These are phyloP conservation scores for Hymenochirus boettgeri DNA, from an alignment of 2,113 vertebrate species.

Conservation along the genomic window DNA sequence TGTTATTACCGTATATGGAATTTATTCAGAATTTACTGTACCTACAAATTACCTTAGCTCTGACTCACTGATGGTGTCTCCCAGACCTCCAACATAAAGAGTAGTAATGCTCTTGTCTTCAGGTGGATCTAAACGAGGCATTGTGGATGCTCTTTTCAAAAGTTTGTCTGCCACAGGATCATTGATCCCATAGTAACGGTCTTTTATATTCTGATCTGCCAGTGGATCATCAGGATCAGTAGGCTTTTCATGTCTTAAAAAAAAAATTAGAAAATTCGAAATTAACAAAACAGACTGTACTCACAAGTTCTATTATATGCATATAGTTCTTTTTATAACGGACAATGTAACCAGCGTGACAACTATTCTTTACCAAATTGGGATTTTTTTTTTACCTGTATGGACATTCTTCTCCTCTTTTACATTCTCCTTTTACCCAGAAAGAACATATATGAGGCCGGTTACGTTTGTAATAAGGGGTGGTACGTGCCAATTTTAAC, in stretches of 20 bases:
- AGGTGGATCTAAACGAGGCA: conserved; percentile 91
- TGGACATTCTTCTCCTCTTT: conserved; percentile 95
- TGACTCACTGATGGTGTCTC: conserved; percentile 88
- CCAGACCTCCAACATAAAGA: conserved; percentile 89
- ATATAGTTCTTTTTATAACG: background rate
- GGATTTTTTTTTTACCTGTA: conserved; percentile 75
- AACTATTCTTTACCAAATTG: background rate
- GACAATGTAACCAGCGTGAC: accelerated
- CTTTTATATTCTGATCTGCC: conserved; percentile 97
- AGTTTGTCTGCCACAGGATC: conserved; percentile 96
- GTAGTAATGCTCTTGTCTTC: conserved; percentile 95
- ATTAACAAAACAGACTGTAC: too few relatives aligned
- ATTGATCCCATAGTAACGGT: conserved; percentile 95
- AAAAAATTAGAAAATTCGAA: background rate
- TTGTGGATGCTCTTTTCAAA: conserved; percentile 88
- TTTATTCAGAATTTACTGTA: too few relatives aligned
- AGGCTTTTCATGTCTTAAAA: conserved; percentile 87
- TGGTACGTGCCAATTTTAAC: conserved; percentile 91
- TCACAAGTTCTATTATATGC: background rate
- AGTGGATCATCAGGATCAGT: conserved; percentile 96
- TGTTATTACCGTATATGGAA: too few relatives aligned
- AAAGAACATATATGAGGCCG: conserved; percentile 97
- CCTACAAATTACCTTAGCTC: conserved; percentile 88
- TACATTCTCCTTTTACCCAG: conserved; percentile 98
- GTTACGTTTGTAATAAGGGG: conserved; percentile 96